Evolutionary conservation across 1,140 invertebrate genomes (phyloP), one percentile per base, ranked within the genome.

Genomic region (Drosophila auraria): DNA sequence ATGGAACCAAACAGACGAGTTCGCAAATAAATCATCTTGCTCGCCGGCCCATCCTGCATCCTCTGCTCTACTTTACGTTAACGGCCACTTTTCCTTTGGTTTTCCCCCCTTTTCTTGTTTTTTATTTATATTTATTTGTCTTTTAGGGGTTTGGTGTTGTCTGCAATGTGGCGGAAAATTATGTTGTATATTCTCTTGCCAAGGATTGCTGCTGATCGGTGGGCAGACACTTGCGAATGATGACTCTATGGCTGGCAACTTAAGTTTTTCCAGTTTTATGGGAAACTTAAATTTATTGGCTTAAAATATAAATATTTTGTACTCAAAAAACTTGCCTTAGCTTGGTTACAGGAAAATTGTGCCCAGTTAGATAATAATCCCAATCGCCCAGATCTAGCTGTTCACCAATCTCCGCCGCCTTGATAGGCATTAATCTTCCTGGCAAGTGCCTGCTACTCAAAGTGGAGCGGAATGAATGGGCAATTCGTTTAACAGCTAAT

Each of bases 1-100:
- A 77, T 89, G 84, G 84, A 89, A 89, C 84, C 82, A 84, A 87
- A 90, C 82, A 86, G 84, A 86, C 86, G 82, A 89, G 73, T 90
- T 90, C 54, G 84, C 84, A 86, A 89, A 89, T 89, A 89, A 89
- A 90, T 89, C 84, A 89, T 89, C 82, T 86, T 56, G 84, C 75
- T 44, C 62, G 6, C 51, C 50, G 20, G 15, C 30, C 50, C 33
- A 44, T 38, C 44, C 57, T 30, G 54, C 59, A 38, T 75, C 57
- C 62, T 65, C 75, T 62, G 61, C 33, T 54, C 50, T 53, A 17
- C 59, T 69, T 54, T 25, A 30, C 17, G 20, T 63, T 68, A 44
- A 58, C 69, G 69, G 47, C 70, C 70, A 73, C 68, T 81, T 80
- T 68, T 69, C 11, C 54, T 54, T 56, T 50, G 27, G 38, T 50